Conservation (phyloP, 1,140 invertebrate species). For the Gonatopus flavifemur region DNA sequence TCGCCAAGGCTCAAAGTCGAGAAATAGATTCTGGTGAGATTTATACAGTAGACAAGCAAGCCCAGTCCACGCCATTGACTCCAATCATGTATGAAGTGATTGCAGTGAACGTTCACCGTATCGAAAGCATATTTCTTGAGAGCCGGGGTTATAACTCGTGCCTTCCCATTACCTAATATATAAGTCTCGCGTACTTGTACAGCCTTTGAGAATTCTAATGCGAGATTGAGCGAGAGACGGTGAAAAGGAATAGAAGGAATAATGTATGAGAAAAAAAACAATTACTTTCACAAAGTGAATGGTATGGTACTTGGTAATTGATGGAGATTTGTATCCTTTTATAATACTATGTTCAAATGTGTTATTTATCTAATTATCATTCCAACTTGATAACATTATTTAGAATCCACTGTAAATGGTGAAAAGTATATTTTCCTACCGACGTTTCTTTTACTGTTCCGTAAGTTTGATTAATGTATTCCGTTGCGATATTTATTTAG, state of each 20-base stretch:
- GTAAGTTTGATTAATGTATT: too few species aligned
- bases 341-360: too few species aligned
- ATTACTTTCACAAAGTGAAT: too few species aligned
- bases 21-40: neutral
- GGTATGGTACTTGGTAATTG: too few species aligned
- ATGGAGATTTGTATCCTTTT: too few species aligned
- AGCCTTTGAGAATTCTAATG: constrained; percentile 20
- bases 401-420: too few species aligned
- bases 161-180: constrained; percentile 25
- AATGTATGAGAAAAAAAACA: too few species aligned
- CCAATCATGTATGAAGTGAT: constrained; percentile 29
- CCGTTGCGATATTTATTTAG: too few species aligned
- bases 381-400: too few species aligned
- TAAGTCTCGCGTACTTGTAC: constrained; percentile 13
- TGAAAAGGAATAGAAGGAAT: constrained; percentile 6
- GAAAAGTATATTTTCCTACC: too few species aligned
- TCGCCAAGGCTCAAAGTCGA: neutral
- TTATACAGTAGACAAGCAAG: neutral
- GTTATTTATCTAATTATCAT: too few species aligned
- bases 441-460: too few species aligned
- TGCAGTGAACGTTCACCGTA: constrained; percentile 19
- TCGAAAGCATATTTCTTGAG: constrained; percentile 14
- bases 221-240: neutral
- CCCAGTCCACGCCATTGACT: constrained; percentile 10
- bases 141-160: constrained; percentile 16